These are phyloP conservation scores for Carcinoscorpius rotundicauda DNA, from an alignment of 1,140 invertebrate genomes.

Conservation along the genomic window DNA sequence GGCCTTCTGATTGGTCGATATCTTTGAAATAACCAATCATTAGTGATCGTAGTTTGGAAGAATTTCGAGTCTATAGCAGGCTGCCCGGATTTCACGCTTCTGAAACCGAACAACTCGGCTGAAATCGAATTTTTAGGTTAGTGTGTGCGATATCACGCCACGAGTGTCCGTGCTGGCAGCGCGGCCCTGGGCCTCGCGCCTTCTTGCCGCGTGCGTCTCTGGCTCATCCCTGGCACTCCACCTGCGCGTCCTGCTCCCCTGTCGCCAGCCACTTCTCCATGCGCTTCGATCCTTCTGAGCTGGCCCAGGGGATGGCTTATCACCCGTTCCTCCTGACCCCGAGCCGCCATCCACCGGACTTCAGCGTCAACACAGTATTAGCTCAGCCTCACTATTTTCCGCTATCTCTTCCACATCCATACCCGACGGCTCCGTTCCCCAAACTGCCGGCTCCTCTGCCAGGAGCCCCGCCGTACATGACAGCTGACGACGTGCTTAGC, in stretches of 20 bases:
- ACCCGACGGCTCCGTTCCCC: slow-evolving; percentile 10
- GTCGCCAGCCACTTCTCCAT: slow-evolving; percentile 7
- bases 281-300: slow-evolving; percentile 38
- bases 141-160: too few species aligned
- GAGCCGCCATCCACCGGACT: slow-evolving; percentile 5
- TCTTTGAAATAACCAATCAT: too few species aligned
- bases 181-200: too few species aligned
- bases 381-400: slow-evolving; percentile 28
- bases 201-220: too few species aligned
- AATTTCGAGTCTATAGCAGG: too few species aligned
- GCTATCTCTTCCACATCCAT: slow-evolving; percentile 10
- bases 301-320: slow-evolving; percentile 17
- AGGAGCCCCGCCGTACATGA: slow-evolving; percentile 29
- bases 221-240: background rate
- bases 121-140: too few species aligned
- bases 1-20: too few species aligned
- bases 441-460: slow-evolving; percentile 31
- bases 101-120: too few species aligned
- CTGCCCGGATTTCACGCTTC: too few species aligned
- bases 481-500: slow-evolving; percentile 12
- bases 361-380: slow-evolving; percentile 5
- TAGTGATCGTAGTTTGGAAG: too few species aligned
- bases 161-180: too few species aligned
- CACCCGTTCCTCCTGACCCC: slow-evolving; percentile 17
- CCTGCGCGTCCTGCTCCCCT: background rate